Base-by-base conservation (phyloP, 2,797 vertebrate genomes). In the Ataeniobius toweri region DNA sequence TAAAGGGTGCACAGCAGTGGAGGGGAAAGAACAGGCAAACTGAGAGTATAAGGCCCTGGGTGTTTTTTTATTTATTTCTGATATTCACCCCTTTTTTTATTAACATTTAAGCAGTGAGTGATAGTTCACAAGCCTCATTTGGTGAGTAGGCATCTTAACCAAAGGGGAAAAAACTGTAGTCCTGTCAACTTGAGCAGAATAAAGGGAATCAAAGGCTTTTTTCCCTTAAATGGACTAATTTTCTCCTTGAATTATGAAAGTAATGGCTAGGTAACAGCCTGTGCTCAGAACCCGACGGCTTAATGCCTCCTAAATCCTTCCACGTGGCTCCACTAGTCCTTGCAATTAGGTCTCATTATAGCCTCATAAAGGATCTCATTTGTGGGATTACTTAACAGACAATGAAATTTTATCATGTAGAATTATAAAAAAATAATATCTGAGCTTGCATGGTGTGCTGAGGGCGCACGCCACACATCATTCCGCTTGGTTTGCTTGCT, bases 181-280 rank as follows among this genome's bases (percentile, higher is more conserved):
- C 94, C 93, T 95, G 94, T 95, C 96, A 95, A 93, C 94, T 93
- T 80, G 87, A 96, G 96, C 94, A 96, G 96, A 97, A 97, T 94
- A 93, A 96, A 97, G 90, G 90, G 95, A 97, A 96, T 97, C 96
- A 96, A 96, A 97, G 94, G 96, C 95, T 96, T 95, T 96, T 94
- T 95, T 94, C 91, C 96, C 95, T 96, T 97, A 98, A 97, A 98
- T 97, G 97, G 97, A 96, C 96, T 96, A 95, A 98, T 99, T 98
- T 99, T 98, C 97, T 96, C 96, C 97, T 97, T 98, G 97, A 99
- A 97, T 99, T 99, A 98, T 98, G 97, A 98, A 98, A 98, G 97
- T 96, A 96, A 97, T 96, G 97, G 96, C 96, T 94, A 98, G 97
- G 98, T 98, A 99, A 98, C 97, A 98, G 97, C 91, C 97, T 96